Percentiles rank a stretch among this genome's conserved stretches.
Conservation (phyloP, 2,888 invertebrate species). For the Pseudococcus longispinus region DNA sequence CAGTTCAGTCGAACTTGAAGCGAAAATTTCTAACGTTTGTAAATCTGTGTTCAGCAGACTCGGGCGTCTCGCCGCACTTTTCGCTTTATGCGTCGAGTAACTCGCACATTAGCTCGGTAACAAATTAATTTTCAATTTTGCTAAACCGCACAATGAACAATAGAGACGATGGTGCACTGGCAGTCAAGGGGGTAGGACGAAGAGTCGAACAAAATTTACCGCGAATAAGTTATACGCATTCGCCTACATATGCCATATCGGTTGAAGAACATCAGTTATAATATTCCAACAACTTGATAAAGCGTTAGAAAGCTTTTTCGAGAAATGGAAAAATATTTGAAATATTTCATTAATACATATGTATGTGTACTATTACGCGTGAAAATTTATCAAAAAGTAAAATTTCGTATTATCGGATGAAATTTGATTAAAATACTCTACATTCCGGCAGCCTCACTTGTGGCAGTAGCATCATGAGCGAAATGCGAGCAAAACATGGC, state of each 20-base stretch:
- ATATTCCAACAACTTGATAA: conserved; percentile 24
- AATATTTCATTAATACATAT: conserved; percentile 32
- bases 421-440: conserved; percentile 11
- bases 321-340: background rate
- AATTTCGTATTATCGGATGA: conserved; percentile 10
- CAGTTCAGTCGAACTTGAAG: background rate
- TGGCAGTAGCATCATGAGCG: background rate
- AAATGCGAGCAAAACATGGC: background rate
- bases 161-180: background rate
- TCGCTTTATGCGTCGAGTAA: background rate
- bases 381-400: conserved; percentile 4
- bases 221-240: background rate
- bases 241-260: background rate
- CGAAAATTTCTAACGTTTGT: background rate
- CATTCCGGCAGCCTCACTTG: background rate
- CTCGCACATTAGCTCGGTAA: background rate
- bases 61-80: background rate
- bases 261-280: background rate
- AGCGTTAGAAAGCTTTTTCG: background rate
- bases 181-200: background rate
- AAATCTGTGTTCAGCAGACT: background rate
- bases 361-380: background rate
- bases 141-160: background rate
- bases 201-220: background rate
- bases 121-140: conserved; percentile 21